Evolutionary conservation across 35 echinoderm and acorn worm species (phyloP).

Genomic region (Hemicentrotus pulcherrimus): DNA sequence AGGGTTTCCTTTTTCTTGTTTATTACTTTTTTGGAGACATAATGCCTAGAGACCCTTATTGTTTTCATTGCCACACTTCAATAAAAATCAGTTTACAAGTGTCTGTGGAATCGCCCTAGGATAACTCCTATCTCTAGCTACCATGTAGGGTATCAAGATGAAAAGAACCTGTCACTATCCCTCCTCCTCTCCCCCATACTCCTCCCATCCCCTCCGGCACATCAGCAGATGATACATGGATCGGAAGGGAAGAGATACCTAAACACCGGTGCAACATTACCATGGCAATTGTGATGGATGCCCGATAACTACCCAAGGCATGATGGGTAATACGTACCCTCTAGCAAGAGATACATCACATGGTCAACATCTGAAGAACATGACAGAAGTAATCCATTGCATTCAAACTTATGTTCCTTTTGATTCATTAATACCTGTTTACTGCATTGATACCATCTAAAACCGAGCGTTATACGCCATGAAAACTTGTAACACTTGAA

Average conservation of each 20-base stretch:
- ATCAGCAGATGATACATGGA: neutral
- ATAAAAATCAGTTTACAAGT: slow-evolving; percentile 14
- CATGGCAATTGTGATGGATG: neutral
- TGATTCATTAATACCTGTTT: too few relatives aligned
- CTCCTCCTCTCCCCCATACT: neutral
- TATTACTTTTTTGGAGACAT: too few relatives aligned
- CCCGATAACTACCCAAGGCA: neutral
- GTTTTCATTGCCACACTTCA: neutral
- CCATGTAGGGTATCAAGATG: neutral
- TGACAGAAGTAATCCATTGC: too few relatives aligned
- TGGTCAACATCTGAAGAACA: too few relatives aligned
- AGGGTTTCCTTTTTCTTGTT: too few relatives aligned
- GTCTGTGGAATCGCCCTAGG: neutral
- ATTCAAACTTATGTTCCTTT: too few relatives aligned
- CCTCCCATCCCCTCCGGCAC: neutral
- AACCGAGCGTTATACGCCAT: too few relatives aligned
- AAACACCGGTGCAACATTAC: neutral
- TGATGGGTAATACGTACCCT: neutral
- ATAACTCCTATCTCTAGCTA: neutral
- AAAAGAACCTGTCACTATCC: neutral
- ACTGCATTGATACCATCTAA: too few relatives aligned
- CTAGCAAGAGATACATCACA: neutral
- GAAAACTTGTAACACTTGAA: too few relatives aligned
- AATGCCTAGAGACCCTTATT: too few relatives aligned
- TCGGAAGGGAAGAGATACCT: neutral